Percentiles rank a stretch among this genome's conserved stretches.
These are phyloP conservation scores for Papilio elwesi DNA, from an alignment of 2,888 invertebrate species.

Conservation along the genomic window DNA sequence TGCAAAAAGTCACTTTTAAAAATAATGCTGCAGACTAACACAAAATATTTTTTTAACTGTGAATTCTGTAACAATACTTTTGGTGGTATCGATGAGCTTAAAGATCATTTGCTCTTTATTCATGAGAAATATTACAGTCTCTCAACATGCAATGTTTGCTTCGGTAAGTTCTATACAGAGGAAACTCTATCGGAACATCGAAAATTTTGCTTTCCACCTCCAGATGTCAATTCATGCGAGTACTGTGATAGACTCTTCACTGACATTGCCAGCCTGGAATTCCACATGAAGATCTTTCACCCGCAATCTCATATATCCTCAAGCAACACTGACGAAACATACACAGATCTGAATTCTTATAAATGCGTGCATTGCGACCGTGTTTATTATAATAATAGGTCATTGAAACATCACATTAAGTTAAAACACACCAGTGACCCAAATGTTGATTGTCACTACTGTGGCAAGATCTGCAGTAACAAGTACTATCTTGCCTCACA, in stretches of 20 bases:
- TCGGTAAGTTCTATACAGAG: constrained; percentile 65
- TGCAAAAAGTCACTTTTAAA: constrained; percentile 62
- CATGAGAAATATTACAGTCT: constrained; percentile 65
- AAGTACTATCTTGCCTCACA: constrained; percentile 72
- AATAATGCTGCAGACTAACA: constrained; percentile 42
- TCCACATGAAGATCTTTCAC: constrained; percentile 70
- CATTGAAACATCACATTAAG: constrained; percentile 70
- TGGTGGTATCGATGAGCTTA: constrained; percentile 60
- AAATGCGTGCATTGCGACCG: constrained; percentile 65
- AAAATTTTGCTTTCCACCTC: constrained; percentile 63
- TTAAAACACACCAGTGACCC: constrained; percentile 68
- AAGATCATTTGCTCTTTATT: constrained; percentile 63
- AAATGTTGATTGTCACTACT: constrained; percentile 61
- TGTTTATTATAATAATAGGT: constrained; percentile 68
- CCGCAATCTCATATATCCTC: constrained; percentile 66
- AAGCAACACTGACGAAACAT: constrained; percentile 54
- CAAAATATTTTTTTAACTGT: constrained; percentile 55
- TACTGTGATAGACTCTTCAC: constrained; percentile 73
- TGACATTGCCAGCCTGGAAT: constrained; percentile 67
- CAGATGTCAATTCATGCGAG: constrained; percentile 61
- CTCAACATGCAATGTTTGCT: constrained; percentile 71
- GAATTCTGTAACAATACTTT: constrained; percentile 62
- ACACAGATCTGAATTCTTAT: constrained; percentile 47
- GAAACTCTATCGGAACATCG: constrained; percentile 62
- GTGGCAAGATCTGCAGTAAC: constrained; percentile 68